Percentiles rank a stretch among this genome's conserved stretches.
These are phyloP conservation scores for Syrmaticus mikado DNA, from an alignment of 2,113 vertebrate genomes.

Conservation along the genomic window DNA sequence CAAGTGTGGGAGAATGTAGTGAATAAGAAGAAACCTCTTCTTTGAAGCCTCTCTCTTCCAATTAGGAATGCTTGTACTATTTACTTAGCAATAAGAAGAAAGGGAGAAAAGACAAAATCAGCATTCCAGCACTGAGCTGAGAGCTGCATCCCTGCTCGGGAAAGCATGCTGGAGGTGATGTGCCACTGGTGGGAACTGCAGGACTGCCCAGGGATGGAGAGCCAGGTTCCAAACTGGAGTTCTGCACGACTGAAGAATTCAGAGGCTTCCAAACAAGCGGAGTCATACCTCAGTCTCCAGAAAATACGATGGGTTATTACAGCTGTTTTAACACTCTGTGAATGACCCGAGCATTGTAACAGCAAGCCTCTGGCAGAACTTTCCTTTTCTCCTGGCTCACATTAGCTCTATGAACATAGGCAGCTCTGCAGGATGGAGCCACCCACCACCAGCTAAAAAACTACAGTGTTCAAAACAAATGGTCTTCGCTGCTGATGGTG, in stretches of 20 bases:
- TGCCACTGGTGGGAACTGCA: background rate
- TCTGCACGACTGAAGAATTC: background rate
- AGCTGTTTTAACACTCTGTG: fast-evolving
- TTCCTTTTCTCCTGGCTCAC: background rate
- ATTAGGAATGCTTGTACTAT: background rate
- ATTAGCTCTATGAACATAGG: background rate
- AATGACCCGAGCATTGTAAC: background rate
- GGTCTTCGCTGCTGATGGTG: background rate
- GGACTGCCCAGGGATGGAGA: too few relatives aligned
- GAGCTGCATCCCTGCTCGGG: too few relatives aligned
- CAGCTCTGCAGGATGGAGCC: background rate
- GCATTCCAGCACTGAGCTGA: background rate
- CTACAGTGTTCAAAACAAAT: background rate
- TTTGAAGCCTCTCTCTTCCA: background rate
- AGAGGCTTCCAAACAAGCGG: background rate
- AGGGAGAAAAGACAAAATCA: background rate
- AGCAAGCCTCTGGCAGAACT: background rate
- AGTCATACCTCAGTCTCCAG: background rate
- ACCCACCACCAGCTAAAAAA: background rate
- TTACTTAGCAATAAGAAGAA: background rate
- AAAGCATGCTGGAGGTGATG: too few relatives aligned
- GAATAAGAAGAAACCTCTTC: background rate
- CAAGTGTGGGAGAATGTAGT: background rate
- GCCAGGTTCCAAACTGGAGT: background rate
- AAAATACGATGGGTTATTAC: fast-evolving